These are phyloP conservation scores for Gastrophryne carolinensis DNA, from an alignment of 2,797 vertebrate genomes.

Conservation along the genomic window DNA sequence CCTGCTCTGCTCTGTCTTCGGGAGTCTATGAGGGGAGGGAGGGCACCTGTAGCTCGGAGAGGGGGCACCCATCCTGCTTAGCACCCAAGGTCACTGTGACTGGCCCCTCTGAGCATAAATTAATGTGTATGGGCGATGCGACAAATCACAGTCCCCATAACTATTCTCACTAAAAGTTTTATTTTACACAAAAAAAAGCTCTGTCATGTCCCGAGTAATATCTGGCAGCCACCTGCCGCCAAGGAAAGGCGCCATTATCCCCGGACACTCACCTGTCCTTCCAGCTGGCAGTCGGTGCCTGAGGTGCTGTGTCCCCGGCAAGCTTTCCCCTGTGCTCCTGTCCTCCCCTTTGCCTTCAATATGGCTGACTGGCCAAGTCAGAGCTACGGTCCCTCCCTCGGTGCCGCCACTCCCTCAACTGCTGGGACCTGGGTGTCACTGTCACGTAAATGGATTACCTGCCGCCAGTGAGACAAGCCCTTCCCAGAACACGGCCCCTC, in stretches of 20 bases:
- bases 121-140: too few species aligned
- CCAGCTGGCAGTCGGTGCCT: background rate
- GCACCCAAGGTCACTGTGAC: background rate
- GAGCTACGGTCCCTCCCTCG: slow-evolving; percentile 29
- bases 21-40: background rate
- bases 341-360: slow-evolving; percentile 44
- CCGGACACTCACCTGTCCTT: slow-evolving; percentile 7
- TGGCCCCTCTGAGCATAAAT: too few species aligned
- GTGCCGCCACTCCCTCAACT: slow-evolving; percentile 21
- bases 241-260: background rate
- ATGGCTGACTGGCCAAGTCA: slow-evolving; percentile 48
- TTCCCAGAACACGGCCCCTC: too few species aligned
- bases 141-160: too few species aligned
- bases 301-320: background rate
- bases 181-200: too few species aligned
- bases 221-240: too few species aligned
- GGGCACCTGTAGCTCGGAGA: background rate
- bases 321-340: slow-evolving; percentile 23
- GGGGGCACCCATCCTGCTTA: slow-evolving; percentile 1
- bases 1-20: background rate
- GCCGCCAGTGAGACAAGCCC: too few species aligned
- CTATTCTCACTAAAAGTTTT: too few species aligned
- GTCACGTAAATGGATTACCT: too few species aligned
- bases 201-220: too few species aligned
- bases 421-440: slow-evolving; percentile 29